A percentile compares a stretch with the other conserved stretches of the same genome.
phyloP scores from a whole-genome alignment of 2,113 vertebrate species.

The Lepus americanus region DNA sequence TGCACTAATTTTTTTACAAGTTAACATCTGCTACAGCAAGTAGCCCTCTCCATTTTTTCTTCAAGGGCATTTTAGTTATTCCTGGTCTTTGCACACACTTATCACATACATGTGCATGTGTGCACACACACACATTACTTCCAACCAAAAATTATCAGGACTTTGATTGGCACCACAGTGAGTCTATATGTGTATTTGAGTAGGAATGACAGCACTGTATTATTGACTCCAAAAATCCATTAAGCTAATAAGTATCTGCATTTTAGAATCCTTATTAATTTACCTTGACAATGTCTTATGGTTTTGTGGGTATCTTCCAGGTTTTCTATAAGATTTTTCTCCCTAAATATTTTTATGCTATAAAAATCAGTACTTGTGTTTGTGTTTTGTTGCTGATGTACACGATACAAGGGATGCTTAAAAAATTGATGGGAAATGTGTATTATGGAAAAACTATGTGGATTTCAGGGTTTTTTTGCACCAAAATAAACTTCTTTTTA shows the following conservation, averaged over 20 bases:
- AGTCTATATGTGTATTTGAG: background rate
- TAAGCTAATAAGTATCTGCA: background rate
- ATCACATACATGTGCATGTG: background rate
- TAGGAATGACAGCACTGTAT: background rate
- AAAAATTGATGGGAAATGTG: no score
- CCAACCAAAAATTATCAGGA: background rate
- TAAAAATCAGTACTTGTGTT: background rate
- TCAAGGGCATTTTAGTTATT: background rate
- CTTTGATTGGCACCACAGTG: background rate
- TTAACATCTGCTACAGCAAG: background rate
- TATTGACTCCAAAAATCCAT: background rate
- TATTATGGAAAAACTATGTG: no score
- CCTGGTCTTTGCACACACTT: background rate
- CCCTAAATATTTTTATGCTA: constrained; percentile 16
- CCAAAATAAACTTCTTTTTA: no score
- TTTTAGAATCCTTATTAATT: constrained; percentile 35
- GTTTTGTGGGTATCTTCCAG: background rate
- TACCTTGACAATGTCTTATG: constrained; percentile 32
- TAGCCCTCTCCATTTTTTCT: background rate
- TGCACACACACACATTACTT: background rate
- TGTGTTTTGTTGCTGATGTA: background rate
- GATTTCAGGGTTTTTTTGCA: no score
- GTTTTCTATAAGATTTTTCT: constrained; percentile 23
- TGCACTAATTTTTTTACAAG: background rate
- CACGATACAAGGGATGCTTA: background rate